Conservation (phyloP, 2,113 vertebrate genomes). For the Dromaius novaehollandiae region DNA sequence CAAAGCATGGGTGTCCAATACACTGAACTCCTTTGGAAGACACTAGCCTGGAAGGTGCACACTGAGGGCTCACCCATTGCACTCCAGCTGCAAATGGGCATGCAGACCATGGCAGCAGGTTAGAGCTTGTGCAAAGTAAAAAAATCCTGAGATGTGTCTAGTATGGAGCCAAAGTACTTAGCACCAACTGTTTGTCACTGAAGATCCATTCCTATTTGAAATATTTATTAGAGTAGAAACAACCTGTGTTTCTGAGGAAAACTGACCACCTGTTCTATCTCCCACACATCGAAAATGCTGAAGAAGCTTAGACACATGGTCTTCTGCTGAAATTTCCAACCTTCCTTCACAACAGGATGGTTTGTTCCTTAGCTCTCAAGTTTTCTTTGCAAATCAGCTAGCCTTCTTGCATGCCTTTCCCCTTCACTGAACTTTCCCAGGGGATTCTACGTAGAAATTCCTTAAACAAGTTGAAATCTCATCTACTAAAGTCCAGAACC, state of each 20-base stretch:
- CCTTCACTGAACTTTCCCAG: too few relatives aligned
- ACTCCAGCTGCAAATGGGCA: neutral
- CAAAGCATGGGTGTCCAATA: neutral
- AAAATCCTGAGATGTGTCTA: accelerated
- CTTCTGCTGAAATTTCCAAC: neutral
- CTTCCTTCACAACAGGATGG: neutral
- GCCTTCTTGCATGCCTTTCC: too few relatives aligned
- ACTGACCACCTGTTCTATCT: neutral
- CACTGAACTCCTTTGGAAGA: neutral
- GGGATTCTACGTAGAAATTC: too few relatives aligned
- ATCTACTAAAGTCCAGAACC: too few relatives aligned
- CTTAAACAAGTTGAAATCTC: too few relatives aligned
- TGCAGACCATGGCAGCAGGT: neutral
- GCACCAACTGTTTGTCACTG: neutral
- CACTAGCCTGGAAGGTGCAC: neutral
- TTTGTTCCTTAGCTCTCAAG: neutral
- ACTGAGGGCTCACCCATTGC: neutral
- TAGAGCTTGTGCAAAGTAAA: neutral
- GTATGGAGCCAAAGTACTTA: neutral
- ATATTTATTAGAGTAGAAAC: neutral
- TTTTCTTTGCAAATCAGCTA: too few relatives aligned
- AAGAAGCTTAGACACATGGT: neutral
- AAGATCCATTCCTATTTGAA: neutral
- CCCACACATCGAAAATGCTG: neutral
- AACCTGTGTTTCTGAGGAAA: neutral